A percentile compares a stretch with the other conserved stretches of the same genome.
Evolutionary conservation across 2,113 vertebrate genomes (phyloP).

Genomic region (Trematocara macrostoma): DNA sequence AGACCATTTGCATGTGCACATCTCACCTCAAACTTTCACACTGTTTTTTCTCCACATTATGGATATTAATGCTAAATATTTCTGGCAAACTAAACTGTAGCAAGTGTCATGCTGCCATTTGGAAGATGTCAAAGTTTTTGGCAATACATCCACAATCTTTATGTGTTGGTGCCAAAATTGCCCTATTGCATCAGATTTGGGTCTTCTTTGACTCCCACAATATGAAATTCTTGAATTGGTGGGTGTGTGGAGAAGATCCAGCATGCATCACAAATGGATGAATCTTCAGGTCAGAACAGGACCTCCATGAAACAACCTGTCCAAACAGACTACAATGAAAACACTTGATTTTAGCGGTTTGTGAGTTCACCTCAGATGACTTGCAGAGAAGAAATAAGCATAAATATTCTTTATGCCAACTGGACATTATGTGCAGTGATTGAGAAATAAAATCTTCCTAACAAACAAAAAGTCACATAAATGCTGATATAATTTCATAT

Average conservation of each 20-base stretch:
- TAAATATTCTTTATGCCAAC: background rate
- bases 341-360: background rate
- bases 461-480: background rate
- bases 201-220: background rate
- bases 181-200: background rate
- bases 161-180: background rate
- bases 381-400: background rate
- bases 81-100: background rate
- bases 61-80: background rate
- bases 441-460: background rate
- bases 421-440: background rate
- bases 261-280: background rate
- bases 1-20: background rate
- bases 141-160: background rate
- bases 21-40: background rate
- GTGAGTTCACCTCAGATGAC: background rate
- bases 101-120: background rate
- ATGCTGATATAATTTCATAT: background rate
- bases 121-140: background rate
- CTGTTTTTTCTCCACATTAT: background rate
- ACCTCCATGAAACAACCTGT: background rate
- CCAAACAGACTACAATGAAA: background rate
- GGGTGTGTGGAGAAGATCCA: background rate
- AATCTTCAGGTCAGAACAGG: background rate
- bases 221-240: background rate